Conservation (phyloP, 2,888 invertebrate species). For the Pterostichus madidus region DNA sequence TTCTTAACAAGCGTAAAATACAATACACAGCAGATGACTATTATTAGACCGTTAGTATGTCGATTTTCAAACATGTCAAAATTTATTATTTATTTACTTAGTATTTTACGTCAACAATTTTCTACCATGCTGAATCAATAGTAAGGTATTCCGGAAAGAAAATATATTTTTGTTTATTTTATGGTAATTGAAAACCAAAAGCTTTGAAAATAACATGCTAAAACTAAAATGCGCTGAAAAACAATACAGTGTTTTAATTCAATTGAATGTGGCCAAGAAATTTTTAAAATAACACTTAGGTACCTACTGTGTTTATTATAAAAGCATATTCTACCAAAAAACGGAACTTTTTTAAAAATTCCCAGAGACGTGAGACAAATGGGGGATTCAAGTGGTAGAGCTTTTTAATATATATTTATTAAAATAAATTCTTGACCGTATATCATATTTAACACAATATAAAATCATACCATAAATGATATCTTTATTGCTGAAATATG, state of each 20-base stretch:
- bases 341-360: too few relatives aligned
- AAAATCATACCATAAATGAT: too few relatives aligned
- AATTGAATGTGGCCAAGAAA: too few relatives aligned
- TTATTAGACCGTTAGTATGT: conserved; percentile 24
- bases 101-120: conserved; percentile 37
- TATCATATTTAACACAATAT: too few relatives aligned
- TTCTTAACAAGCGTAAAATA: conserved; percentile 19
- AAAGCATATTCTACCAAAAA: too few relatives aligned
- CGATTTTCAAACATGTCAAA: conserved; percentile 59
- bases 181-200: neutral
- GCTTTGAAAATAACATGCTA: neutral
- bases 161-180: conserved; percentile 5
- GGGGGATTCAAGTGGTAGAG: too few relatives aligned
- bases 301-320: too few relatives aligned
- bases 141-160: neutral
- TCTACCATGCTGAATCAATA: conserved; percentile 36
- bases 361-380: too few relatives aligned
- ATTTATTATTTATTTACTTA: conserved; percentile 62
- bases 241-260: neutral
- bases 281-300: too few relatives aligned
- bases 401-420: too few relatives aligned
- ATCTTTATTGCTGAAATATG: too few relatives aligned
- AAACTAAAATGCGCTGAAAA: neutral
- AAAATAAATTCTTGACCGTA: too few relatives aligned
- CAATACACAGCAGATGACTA: conserved; percentile 5